phyloP scores from a whole-genome alignment of 2,888 invertebrate species.

The Drosophila parthenogenetica region DNA sequence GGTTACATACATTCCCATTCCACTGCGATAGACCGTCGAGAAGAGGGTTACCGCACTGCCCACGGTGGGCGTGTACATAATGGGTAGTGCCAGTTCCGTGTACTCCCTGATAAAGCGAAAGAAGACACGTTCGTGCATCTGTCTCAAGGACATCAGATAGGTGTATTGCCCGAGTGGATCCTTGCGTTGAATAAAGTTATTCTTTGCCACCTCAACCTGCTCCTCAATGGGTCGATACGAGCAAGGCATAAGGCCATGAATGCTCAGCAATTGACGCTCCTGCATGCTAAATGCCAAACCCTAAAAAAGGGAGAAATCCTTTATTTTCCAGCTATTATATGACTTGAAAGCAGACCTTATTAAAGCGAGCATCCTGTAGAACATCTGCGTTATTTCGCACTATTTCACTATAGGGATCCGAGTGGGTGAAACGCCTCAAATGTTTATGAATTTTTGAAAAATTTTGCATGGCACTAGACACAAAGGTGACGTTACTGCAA shows the following conservation, averaged over 20 bases:
- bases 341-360: constrained; percentile 9
- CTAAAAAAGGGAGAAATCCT: not conserved
- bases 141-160: constrained; percentile 91
- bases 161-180: constrained; percentile 84
- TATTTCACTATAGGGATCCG: constrained; percentile 2
- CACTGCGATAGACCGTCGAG: constrained; percentile 89
- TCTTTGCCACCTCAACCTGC: constrained; percentile 5
- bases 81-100: constrained; percentile 95
- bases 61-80: constrained; percentile 98
- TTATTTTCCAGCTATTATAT: too few relatives aligned
- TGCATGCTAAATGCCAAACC: constrained; percentile 15
- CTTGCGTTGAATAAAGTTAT: constrained; percentile 9
- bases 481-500: not conserved
- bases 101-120: constrained; percentile 94
- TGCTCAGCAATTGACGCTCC: constrained; percentile 12
- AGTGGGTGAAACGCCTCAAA: constrained; percentile 5
- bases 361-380: constrained; percentile 1
- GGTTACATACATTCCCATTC: constrained; percentile 91
- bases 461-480: not conserved
- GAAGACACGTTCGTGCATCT: constrained; percentile 97
- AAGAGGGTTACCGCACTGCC: constrained; percentile 93
- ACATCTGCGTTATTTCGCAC: constrained; percentile 4
- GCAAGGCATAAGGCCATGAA: constrained; percentile 25
- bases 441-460: not conserved
- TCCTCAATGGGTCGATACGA: constrained; percentile 12